Base-by-base conservation (phyloP, 1,140 invertebrate genomes). In the Leptinotarsa defecta region DNA sequence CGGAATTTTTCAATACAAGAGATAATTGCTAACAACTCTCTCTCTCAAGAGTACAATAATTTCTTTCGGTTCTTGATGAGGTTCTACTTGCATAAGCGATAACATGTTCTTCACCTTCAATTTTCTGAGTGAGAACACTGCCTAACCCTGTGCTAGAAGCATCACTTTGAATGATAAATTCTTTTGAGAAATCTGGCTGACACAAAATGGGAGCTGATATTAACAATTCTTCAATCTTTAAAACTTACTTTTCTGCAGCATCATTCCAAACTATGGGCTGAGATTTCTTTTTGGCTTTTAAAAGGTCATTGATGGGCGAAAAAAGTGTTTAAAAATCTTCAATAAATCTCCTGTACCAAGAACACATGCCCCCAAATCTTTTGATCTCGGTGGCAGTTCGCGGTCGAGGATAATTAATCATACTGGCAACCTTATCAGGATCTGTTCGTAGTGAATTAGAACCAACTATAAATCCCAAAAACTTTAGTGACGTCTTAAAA, bases 31-130 rank as follows among this genome's bases (percentile, higher is more conserved):
- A 88, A 78, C 67, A 78, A 81, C 83, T 88, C 86, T 70, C 86
- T 70, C 81, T 75, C 76, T 88, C 85, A 5, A 84, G 85, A 6
- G 79, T 81, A 3, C 71, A 77, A 67, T 85, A 89, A 63, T 86
- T 86, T 27, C 72, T 74, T 80, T 89, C 87, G 13, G 78, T 61
- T 6, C 68, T 63, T n/a, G 68, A 78, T 8, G 88, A 65, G 3
- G 77, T 73, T 24, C 83, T 57, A 73, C 86, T 86, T 34, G 68
- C 74, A 65, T 77, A 84, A 27, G 71, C 73, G 15, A 84, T 79
- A 4, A 79, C 73, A 5, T 71, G 19, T 13, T 71, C 78, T 17
- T 74, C 74, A 15, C 68, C 13, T 13, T 57, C 22, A 71, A 81
- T 79, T 65, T 74, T 48, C 74, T 83, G 83, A 3, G 78, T 80